phyloP scores from a whole-genome alignment of 64 coral and sea anemone species.

The Montipora foliosa region DNA sequence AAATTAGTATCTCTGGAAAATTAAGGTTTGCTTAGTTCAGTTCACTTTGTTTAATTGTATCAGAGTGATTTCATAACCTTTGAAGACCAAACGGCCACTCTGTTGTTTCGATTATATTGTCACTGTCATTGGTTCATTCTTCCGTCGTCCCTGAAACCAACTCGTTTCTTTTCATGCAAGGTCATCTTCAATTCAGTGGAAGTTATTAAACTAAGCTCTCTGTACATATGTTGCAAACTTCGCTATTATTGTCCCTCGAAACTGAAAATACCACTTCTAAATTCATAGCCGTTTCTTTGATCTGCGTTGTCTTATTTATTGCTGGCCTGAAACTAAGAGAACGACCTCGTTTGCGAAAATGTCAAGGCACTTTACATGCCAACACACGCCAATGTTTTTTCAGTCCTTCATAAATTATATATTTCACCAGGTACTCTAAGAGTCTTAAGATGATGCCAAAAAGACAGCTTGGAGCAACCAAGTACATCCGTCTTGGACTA shows the following conservation, averaged over 20 bases:
- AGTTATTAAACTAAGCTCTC: neutral
- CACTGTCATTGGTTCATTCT: no score
- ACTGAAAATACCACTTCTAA: no score
- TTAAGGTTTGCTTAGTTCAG: conserved; percentile 18
- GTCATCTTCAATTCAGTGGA: no score
- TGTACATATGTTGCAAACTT: neutral
- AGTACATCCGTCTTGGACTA: neutral
- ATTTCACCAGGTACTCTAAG: neutral
- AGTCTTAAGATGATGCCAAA: neutral
- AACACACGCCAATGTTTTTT: neutral
- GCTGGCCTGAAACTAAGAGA: neutral
- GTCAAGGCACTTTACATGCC: neutral
- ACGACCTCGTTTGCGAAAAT: neutral
- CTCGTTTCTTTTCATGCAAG: no score
- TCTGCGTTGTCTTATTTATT: no score
- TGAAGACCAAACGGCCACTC: no score
- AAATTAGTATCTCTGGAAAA: neutral
- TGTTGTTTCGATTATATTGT: no score
- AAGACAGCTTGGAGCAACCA: conserved; percentile 24
- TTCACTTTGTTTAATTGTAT: no score
- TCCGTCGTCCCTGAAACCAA: no score
- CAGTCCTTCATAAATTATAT: neutral
- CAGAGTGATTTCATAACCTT: no score
- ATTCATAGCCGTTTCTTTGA: no score
- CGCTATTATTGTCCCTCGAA: neutral